Evolutionary conservation across 2,113 vertebrate species (phyloP).

Genomic region (Apodemus speciosus): DNA sequence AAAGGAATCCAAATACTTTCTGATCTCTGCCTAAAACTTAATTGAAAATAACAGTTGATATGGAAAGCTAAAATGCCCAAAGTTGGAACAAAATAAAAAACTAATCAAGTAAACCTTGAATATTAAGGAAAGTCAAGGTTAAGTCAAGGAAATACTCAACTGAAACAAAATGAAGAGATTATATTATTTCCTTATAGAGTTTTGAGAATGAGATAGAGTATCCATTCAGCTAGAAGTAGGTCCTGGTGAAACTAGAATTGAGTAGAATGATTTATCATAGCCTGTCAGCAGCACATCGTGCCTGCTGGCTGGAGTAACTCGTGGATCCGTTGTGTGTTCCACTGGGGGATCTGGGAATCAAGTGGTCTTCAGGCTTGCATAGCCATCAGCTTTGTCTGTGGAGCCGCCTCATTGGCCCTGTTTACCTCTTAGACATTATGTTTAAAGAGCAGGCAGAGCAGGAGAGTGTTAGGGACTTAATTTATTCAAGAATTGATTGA

Average conservation of each 20-base stretch:
- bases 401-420: not conserved
- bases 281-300: not conserved
- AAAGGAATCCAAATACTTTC: not conserved
- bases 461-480: not conserved
- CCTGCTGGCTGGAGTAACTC: not conserved
- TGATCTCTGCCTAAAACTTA: not conserved
- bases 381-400: not conserved
- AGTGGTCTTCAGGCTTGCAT: not conserved
- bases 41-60: constrained; percentile 19
- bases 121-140: constrained; percentile 24
- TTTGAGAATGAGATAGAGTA: constrained; percentile 39
- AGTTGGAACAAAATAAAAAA: constrained; percentile 4
- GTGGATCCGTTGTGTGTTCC: not conserved
- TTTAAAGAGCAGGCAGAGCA: not conserved
- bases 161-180: constrained; percentile 51
- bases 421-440: not conserved
- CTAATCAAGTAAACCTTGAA: constrained; percentile 15
- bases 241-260: constrained; percentile 33
- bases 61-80: not conserved
- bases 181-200: constrained; percentile 49
- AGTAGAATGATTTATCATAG: constrained; percentile 21
- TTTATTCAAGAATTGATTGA: constrained; percentile 6
- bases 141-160: constrained; percentile 25
- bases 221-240: not conserved
- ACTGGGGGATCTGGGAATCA: not conserved